phyloP scores from a whole-genome alignment of 2,888 invertebrate species.

The Anoplius nigerrimus region DNA sequence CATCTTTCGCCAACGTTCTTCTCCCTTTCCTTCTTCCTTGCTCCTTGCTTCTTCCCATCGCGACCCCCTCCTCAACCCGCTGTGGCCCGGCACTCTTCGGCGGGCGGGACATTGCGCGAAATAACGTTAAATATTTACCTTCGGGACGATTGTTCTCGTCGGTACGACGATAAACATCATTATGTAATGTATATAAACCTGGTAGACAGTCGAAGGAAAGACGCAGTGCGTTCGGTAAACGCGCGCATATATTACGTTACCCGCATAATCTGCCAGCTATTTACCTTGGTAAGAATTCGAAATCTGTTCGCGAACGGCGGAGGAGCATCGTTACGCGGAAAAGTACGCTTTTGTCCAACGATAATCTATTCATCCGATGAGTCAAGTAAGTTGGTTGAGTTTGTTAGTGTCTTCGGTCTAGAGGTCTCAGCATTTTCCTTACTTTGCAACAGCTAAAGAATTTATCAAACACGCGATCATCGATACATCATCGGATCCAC shows the following conservation, averaged over 20 bases:
- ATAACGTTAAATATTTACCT: slow-evolving; percentile 75
- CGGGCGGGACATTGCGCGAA: slow-evolving; percentile 74
- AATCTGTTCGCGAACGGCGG: too few relatives aligned
- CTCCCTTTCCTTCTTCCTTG: neutral
- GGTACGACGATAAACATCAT: slow-evolving; percentile 74
- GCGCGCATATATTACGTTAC: slow-evolving; percentile 9
- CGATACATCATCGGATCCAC: too few relatives aligned
- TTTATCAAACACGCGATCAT: too few relatives aligned
- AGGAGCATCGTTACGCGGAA: neutral
- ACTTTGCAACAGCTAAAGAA: too few relatives aligned
- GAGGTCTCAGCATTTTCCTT: too few relatives aligned
- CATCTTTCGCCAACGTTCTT: neutral
- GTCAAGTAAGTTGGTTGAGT: neutral
- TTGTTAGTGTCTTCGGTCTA: too few relatives aligned
- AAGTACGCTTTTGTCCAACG: neutral
- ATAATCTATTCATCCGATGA: neutral
- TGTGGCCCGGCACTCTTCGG: slow-evolving; percentile 42
- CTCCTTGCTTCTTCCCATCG: neutral
- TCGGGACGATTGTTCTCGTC: slow-evolving; percentile 67
- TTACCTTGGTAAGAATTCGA: slow-evolving; percentile 37
- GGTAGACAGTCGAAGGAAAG: slow-evolving; percentile 16
- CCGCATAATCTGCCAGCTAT: slow-evolving; percentile 10
- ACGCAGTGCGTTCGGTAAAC: neutral
- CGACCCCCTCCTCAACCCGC: neutral
- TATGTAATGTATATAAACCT: slow-evolving; percentile 74